Conservation (phyloP, 2,797 vertebrate species). For the Clarias pachynema region DNA sequence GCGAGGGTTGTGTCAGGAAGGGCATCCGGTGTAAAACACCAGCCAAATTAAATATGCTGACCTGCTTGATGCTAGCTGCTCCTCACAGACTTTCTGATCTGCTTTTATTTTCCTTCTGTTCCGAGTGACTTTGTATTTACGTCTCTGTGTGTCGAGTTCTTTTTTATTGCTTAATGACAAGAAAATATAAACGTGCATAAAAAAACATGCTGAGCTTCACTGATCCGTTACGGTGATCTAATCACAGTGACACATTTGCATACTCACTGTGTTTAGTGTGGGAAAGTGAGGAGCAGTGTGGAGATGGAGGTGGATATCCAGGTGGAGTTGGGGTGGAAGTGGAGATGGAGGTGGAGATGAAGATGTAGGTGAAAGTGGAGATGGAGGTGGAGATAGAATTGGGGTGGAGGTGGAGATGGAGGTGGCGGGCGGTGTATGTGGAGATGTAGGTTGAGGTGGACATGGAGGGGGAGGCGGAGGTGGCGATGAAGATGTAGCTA, state of each 20-base stretch:
- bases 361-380: no score
- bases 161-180: not conserved
- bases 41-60: not conserved
- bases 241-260: slow-evolving; percentile 21
- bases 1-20: not conserved
- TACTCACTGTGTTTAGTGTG: slow-evolving; percentile 9
- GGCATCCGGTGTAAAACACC: no score
- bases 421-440: no score
- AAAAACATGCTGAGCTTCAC: slow-evolving; percentile 9
- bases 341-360: no score
- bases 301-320: no score
- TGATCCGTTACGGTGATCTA: slow-evolving; percentile 12
- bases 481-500: no score
- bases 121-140: not conserved
- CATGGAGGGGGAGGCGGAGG: no score
- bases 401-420: no score
- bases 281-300: no score
- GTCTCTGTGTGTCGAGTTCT: not conserved
- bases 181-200: not conserved
- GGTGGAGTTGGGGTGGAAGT: no score
- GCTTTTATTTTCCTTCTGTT: not conserved
- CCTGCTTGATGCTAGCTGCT: not conserved
- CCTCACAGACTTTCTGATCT: not conserved
- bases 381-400: no score
- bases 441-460: no score